These are phyloP conservation scores for Muraenolepis orangiensis DNA, from an alignment of 2,797 vertebrate genomes.

Conservation along the genomic window DNA sequence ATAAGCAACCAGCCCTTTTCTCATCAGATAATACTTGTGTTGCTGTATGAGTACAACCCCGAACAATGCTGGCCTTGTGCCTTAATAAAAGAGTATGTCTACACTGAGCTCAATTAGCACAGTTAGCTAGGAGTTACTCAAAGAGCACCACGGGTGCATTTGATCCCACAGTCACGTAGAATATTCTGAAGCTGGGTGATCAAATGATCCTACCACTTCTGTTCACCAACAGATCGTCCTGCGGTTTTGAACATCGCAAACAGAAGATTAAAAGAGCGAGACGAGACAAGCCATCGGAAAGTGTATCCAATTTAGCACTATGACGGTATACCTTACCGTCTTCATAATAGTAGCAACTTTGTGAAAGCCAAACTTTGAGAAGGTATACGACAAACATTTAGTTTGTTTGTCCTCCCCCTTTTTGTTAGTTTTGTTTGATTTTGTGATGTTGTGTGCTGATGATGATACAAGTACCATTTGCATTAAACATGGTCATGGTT, in stretches of 20 bases:
- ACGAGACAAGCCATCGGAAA: neutral
- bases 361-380: neutral
- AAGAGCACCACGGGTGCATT: neutral
- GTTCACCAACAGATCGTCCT: neutral
- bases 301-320: neutral
- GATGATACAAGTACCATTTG: slow-evolving; percentile 45
- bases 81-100: neutral
- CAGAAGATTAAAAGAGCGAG: neutral
- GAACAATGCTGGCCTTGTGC: neutral
- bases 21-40: neutral
- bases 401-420: neutral
- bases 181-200: neutral
- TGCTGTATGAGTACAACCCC: neutral
- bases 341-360: neutral
- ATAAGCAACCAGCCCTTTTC: neutral
- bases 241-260: neutral
- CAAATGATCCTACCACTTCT: neutral
- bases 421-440: slow-evolving; percentile 27
- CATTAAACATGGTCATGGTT: slow-evolving; percentile 45
- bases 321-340: neutral
- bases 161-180: neutral
- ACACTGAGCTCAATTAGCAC: neutral
- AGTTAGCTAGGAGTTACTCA: neutral
- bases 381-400: neutral
- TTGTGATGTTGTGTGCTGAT: slow-evolving; percentile 32